Percentiles rank a stretch among this genome's conserved stretches.
Evolutionary conservation across 2,888 invertebrate genomes (phyloP).

Genomic region (Phoenoteleia sp.): DNA sequence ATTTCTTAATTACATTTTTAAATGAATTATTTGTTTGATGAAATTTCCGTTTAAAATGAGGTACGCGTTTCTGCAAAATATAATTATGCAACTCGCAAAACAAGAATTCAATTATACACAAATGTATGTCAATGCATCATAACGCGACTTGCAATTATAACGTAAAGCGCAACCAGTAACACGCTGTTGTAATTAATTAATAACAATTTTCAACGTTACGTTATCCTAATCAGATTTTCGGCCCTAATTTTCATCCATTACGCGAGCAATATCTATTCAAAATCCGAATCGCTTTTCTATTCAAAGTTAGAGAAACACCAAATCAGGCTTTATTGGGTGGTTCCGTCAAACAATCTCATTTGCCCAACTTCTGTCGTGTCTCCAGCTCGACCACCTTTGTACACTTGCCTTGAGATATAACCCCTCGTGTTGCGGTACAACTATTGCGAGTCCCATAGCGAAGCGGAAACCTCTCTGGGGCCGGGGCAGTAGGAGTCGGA

Average conservation of each 20-base stretch:
- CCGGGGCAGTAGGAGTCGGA: conserved; percentile 84
- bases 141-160: conserved; percentile 9
- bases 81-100: too few relatives aligned
- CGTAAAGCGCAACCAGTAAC: conserved; percentile 19
- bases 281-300: conserved; percentile 68
- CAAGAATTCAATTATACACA: too few relatives aligned
- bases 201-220: conserved; percentile 30
- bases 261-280: conserved; percentile 46
- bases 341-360: conserved; percentile 86
- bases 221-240: conserved; percentile 45
- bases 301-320: conserved; percentile 62
- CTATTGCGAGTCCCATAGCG: conserved; percentile 78
- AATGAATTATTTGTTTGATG: too few relatives aligned
- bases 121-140: too few relatives aligned
- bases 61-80: too few relatives aligned
- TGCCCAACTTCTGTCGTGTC: conserved; percentile 79
- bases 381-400: conserved; percentile 75
- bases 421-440: conserved; percentile 76
- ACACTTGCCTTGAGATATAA: conserved; percentile 72
- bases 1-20: too few relatives aligned
- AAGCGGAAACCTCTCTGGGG: conserved; percentile 82
- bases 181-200: conserved; percentile 46
- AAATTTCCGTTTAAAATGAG: too few relatives aligned
- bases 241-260: conserved; percentile 54
- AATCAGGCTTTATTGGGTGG: conserved; percentile 79